phyloP scores from a whole-genome alignment of 2,888 invertebrate genomes.

The Agrotis ipsilon region DNA sequence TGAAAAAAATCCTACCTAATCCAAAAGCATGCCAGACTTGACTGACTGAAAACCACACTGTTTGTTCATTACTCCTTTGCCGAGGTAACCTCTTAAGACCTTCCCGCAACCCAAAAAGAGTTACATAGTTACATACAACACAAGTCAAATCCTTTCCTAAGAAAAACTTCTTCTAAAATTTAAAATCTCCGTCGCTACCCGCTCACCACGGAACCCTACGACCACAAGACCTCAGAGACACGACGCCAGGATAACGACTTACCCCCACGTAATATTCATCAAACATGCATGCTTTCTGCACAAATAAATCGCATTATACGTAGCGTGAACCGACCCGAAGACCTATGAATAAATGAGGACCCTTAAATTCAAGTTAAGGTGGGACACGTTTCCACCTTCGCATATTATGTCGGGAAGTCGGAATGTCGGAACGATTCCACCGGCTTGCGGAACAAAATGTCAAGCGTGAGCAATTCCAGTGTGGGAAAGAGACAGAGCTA shows the following conservation, averaged over 20 bases:
- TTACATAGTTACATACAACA: too few species aligned
- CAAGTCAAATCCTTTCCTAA: too few species aligned
- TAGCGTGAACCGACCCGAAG: slow-evolving; percentile 69
- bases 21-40: too few species aligned
- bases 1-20: too few species aligned
- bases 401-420: slow-evolving; percentile 21
- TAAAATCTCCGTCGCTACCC: neutral
- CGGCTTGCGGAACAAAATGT: too few species aligned
- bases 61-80: too few species aligned
- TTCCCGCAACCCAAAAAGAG: too few species aligned
- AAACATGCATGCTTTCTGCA: slow-evolving; percentile 78
- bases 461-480: too few species aligned
- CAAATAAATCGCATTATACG: slow-evolving; percentile 83
- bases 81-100: too few species aligned
- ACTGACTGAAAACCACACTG: too few species aligned
- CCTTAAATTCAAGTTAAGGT: slow-evolving; percentile 74
- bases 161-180: neutral
- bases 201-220: slow-evolving; percentile 17
- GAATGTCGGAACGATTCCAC: too few species aligned
- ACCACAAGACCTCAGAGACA: slow-evolving; percentile 34
- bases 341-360: slow-evolving; percentile 78
- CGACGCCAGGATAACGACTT: slow-evolving; percentile 29
- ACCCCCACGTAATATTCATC: slow-evolving; percentile 70
- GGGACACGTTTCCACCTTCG: slow-evolving; percentile 47
- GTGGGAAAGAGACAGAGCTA: too few species aligned